Evolutionary conservation across 2,888 invertebrate genomes (phyloP).

Genomic region (Orchesellides sinensis): DNA sequence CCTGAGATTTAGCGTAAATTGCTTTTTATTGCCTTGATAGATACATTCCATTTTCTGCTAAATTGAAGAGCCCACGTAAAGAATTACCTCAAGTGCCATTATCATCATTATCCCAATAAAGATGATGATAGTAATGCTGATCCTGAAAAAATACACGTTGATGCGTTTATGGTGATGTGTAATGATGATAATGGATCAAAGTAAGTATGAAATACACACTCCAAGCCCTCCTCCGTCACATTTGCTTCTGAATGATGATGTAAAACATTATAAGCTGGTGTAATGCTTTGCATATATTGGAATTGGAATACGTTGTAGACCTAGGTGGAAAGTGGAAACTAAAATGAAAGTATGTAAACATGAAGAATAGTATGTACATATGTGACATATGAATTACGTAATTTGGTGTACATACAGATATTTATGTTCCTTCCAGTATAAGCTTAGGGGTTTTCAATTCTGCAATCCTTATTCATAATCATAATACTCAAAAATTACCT

Average conservation of each 20-base stretch:
- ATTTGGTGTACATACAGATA: no score
- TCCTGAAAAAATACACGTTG: slow-evolving; percentile 18
- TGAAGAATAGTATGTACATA: no score
- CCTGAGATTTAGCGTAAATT: neutral
- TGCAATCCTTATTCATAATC: no score
- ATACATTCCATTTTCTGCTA: neutral
- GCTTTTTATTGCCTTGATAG: slow-evolving; percentile 1
- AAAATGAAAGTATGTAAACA: no score
- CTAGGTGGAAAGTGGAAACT: no score
- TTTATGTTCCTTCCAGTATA: no score
- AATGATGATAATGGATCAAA: neutral
- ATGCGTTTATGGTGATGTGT: slow-evolving; percentile 4
- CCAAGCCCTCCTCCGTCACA: neutral
- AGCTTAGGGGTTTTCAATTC: no score
- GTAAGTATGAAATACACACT: neutral
- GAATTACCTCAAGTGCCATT: slow-evolving; percentile 14
- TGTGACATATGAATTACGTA: no score
- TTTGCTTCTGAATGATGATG: neutral
- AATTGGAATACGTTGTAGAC: no score
- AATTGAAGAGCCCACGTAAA: neutral
- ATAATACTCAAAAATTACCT: no score
- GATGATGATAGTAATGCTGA: neutral
- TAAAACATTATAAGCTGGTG: neutral
- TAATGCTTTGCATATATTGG: no score
- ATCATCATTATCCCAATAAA: slow-evolving; percentile 23